A percentile compares a stretch with the other conserved stretches of the same genome.
Evolutionary conservation across 1,140 invertebrate species (phyloP).

Genomic region (Cephus cinctus): DNA sequence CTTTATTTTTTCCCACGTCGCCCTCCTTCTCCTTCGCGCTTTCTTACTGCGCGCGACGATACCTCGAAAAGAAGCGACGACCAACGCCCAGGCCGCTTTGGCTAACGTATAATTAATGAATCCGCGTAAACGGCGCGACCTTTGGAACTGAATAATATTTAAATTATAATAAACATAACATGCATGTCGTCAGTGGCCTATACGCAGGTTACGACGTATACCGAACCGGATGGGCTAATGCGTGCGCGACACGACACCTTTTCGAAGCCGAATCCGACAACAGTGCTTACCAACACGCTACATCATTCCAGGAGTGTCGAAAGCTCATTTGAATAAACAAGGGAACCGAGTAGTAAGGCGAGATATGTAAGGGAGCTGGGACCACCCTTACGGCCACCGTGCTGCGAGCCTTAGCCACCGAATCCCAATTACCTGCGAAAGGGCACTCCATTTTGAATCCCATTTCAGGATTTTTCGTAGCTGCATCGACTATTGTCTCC

Average conservation of each 20-base stretch:
- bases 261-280: not conserved
- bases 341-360: slow-evolving; percentile 3
- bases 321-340: slow-evolving; percentile 26
- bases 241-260: slow-evolving; percentile 17
- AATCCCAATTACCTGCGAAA: too few species aligned
- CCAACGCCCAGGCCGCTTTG: too few species aligned
- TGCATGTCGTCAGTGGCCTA: not conserved
- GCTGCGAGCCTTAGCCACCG: not conserved
- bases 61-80: too few species aligned
- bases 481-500: too few species aligned
- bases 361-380: slow-evolving; percentile 8
- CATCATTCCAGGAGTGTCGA: slow-evolving; percentile 18
- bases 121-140: not conserved
- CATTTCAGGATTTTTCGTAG: too few species aligned
- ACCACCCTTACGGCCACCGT: not conserved
- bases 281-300: slow-evolving; percentile 5
- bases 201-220: not conserved
- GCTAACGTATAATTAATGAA: not conserved
- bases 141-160: not conserved
- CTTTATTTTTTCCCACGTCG: not conserved
- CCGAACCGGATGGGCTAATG: slow-evolving; percentile 16
- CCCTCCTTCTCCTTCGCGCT: too few species aligned
- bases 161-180: not conserved
- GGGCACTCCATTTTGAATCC: too few species aligned
- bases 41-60: too few species aligned